These are phyloP conservation scores for Tyrophagus putrescentiae DNA, from an alignment of 1,140 invertebrate species.

Conservation along the genomic window DNA sequence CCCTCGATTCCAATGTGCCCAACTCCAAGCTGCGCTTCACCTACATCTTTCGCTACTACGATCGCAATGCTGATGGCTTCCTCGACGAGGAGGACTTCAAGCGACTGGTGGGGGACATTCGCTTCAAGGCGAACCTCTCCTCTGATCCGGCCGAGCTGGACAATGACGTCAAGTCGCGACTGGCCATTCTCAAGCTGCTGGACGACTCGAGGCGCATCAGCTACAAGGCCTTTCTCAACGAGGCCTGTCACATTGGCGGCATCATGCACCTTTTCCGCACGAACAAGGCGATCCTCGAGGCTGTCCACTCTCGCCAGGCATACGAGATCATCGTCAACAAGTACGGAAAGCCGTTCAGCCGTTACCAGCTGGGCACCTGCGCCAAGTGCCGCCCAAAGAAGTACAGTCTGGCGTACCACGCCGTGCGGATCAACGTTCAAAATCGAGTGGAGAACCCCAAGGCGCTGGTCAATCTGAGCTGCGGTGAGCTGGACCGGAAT, in stretches of 20 bases:
- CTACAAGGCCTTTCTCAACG: background rate
- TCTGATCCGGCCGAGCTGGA: background rate
- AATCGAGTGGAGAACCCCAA: background rate
- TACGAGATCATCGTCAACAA: conserved; percentile 8
- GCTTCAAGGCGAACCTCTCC: conserved; percentile 22
- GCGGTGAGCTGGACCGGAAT: background rate
- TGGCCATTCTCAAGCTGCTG: background rate
- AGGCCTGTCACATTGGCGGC: background rate
- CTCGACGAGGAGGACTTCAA: conserved; percentile 9
- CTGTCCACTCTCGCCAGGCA: background rate
- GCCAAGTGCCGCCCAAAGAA: conserved; percentile 20
- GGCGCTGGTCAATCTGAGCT: background rate
- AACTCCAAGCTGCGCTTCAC: conserved; percentile 35
- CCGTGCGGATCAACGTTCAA: conserved; percentile 9
- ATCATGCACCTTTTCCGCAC: background rate
- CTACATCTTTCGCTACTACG: conserved; percentile 25
- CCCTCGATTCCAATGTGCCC: conserved; percentile 39
- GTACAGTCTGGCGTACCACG: conserved; percentile 21
- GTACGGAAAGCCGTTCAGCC: conserved; percentile 4
- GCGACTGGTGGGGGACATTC: conserved; percentile 8
- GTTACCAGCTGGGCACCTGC: conserved; percentile 16
- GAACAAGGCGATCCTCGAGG: background rate
- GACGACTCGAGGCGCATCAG: background rate
- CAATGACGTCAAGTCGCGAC: background rate
- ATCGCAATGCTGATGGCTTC: conserved; percentile 17